phyloP scores from a whole-genome alignment of 1,140 invertebrate species.

The Apis mellifera region DNA sequence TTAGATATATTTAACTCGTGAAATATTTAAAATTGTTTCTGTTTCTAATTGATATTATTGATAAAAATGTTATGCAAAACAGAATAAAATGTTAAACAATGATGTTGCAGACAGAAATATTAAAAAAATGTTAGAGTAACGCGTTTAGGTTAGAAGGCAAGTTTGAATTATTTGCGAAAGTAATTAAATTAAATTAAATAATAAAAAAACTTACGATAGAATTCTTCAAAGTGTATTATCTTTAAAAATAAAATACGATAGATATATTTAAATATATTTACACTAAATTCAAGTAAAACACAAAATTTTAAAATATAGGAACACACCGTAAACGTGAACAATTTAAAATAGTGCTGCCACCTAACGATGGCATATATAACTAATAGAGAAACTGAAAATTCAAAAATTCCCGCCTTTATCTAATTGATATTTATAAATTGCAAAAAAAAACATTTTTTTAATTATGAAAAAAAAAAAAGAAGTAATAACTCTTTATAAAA shows the following conservation, averaged over 20 bases:
- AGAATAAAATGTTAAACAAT: background rate
- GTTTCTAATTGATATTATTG: background rate
- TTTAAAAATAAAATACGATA: background rate
- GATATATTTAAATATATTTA: background rate
- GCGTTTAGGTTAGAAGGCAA: conserved; percentile 1
- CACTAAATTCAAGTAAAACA: background rate
- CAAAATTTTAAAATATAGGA: background rate
- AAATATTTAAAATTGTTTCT: background rate
- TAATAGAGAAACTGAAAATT: background rate
- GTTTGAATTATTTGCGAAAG: background rate
- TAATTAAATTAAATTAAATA: background rate
- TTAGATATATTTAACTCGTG: conserved; percentile 9
- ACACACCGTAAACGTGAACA: background rate
- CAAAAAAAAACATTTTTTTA: background rate
- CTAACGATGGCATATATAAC: background rate
- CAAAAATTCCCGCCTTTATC: background rate
- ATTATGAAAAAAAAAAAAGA: background rate
- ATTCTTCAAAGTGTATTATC: too few species aligned
- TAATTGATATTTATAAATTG: background rate
- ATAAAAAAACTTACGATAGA: background rate
- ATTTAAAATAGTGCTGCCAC: background rate
- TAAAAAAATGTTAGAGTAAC: background rate
- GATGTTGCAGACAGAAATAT: background rate
- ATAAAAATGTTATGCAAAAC: background rate
- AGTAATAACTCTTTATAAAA: background rate